A percentile compares a stretch with the other conserved stretches of the same genome.
Evolutionary conservation across 1,140 invertebrate genomes (phyloP).

Genomic region (Aphaenogaster ashmeadi): DNA sequence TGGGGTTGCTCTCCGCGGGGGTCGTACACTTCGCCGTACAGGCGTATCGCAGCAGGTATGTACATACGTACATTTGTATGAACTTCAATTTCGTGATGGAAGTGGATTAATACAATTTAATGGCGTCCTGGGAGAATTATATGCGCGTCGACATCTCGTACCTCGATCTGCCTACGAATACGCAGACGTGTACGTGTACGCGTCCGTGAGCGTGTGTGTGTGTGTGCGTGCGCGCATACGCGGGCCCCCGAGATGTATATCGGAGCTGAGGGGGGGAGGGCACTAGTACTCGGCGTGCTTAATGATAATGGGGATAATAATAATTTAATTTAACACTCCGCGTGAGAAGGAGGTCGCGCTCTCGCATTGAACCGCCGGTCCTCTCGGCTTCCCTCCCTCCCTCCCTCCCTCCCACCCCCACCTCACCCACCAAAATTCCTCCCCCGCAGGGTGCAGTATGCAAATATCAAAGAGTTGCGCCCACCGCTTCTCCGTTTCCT

Average conservation of each 20-base stretch:
- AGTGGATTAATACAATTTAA: slow-evolving; percentile 77
- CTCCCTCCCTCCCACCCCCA: neutral
- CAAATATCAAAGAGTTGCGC: slow-evolving; percentile 73
- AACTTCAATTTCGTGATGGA: slow-evolving; percentile 75
- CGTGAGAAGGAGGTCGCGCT: slow-evolving; percentile 71
- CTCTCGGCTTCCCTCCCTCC: neutral
- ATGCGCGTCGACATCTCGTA: slow-evolving; percentile 62
- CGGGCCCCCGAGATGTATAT: slow-evolving; percentile 13
- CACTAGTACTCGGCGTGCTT: slow-evolving; percentile 42
- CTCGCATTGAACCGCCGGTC: slow-evolving; percentile 53
- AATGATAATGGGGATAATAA: slow-evolving; percentile 75
- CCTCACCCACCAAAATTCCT: neutral
- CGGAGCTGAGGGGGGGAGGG: neutral
- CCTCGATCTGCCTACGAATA: slow-evolving; percentile 63
- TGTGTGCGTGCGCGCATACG: neutral
- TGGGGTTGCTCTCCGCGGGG: neutral
- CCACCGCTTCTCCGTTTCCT: neutral
- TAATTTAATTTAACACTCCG: slow-evolving; percentile 74
- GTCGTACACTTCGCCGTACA: neutral
- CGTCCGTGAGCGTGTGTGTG: neutral
- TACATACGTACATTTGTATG: slow-evolving; percentile 43
- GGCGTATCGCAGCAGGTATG: neutral
- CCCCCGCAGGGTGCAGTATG: slow-evolving; percentile 61
- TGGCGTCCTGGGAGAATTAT: slow-evolving; percentile 70
- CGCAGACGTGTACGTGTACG: neutral